phyloP scores from a whole-genome alignment of 1,140 invertebrate genomes.

The Cotesia typhae region DNA sequence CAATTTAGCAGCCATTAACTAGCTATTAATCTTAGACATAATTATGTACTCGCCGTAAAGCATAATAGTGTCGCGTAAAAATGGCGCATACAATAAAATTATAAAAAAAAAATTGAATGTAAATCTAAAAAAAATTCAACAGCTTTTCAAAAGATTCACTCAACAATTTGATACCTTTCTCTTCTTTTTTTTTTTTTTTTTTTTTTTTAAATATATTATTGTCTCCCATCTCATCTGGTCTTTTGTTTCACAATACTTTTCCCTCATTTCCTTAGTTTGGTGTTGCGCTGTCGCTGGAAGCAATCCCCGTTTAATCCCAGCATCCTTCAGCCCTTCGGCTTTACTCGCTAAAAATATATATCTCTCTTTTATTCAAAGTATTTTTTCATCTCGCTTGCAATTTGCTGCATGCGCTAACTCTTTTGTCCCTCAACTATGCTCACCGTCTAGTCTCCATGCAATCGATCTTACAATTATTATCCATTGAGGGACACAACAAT shows the following conservation, averaged over 20 bases:
- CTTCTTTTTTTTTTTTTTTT: background rate
- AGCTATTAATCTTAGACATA: too few species aligned
- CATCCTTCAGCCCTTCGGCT: background rate
- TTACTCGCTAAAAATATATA: background rate
- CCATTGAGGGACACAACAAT: background rate
- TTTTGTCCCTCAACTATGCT: background rate
- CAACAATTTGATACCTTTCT: conserved; percentile 6
- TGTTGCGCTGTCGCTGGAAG: background rate
- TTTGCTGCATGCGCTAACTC: background rate
- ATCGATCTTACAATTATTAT: conserved; percentile 5
- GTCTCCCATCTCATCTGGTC: background rate
- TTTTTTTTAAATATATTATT: background rate
- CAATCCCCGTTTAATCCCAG: conserved; percentile 13
- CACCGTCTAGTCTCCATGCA: background rate
- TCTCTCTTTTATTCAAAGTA: background rate
- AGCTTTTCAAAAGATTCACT: background rate
- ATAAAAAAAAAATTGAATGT: background rate
- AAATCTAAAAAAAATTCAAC: background rate
- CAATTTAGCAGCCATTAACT: too few species aligned
- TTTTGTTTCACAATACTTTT: conserved; percentile 11
- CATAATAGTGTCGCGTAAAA: background rate
- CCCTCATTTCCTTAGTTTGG: conserved; percentile 6
- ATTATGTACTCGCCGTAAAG: too few species aligned
- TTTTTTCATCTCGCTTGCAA: conserved; percentile 12
- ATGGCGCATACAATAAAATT: background rate